Percentiles rank a stretch among this genome's conserved stretches.
phyloP scores from a whole-genome alignment of 2,797 vertebrate species.

The Periophthalmus magnuspinnatus region DNA sequence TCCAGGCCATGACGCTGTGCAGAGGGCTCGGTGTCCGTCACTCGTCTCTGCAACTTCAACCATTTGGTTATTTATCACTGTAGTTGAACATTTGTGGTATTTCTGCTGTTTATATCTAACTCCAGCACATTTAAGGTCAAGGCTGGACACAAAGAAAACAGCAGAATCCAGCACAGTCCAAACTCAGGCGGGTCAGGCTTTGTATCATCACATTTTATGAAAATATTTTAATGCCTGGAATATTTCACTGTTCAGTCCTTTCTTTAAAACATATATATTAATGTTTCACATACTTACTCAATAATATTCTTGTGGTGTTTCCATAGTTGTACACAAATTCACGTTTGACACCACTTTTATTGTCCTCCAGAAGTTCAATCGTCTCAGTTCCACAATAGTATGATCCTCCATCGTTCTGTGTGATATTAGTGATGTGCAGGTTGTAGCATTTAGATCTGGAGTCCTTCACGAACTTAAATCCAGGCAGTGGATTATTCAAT shows the following conservation, averaged over 20 bases:
- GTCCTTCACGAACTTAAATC: slow-evolving; percentile 26
- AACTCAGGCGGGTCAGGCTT: rapidly evolving
- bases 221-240: background rate
- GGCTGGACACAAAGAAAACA: no score
- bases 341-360: rapidly evolving
- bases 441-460: slow-evolving; percentile 2
- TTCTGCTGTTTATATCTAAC: no score
- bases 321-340: rapidly evolving
- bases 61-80: no score
- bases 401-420: slow-evolving; percentile 34
- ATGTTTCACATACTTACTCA: slow-evolving; percentile 29
- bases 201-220: background rate
- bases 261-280: no score
- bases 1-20: no score
- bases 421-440: slow-evolving; percentile 46
- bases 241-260: background rate
- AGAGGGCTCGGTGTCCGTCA: background rate
- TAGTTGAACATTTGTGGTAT: no score
- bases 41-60: background rate
- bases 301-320: slow-evolving; percentile 10
- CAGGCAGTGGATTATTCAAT: background rate
- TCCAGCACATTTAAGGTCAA: no score
- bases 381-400: slow-evolving; percentile 51
- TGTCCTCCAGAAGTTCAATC: rapidly evolving
- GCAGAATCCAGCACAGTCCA: no score